These are phyloP conservation scores for Uloborus plumipes DNA, from an alignment of 2,888 invertebrate genomes.

Conservation along the genomic window DNA sequence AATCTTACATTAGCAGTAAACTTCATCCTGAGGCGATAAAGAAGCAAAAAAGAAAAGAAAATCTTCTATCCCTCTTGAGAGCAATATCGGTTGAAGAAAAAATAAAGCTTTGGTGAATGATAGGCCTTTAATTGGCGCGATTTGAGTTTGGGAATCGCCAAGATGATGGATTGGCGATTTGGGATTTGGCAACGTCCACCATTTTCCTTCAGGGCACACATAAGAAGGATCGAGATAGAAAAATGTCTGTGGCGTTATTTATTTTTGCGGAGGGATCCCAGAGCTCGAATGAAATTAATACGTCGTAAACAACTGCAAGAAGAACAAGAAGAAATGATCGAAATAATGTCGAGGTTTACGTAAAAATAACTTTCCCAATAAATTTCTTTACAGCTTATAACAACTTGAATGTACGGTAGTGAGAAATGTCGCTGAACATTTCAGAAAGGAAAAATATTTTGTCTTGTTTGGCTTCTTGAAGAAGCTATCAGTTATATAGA, in stretches of 20 bases:
- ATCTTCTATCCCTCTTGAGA: slow-evolving; percentile 25
- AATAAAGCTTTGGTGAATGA: slow-evolving; percentile 43
- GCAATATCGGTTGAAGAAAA: slow-evolving; percentile 33
- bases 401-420: too few species aligned
- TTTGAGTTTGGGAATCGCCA: slow-evolving; percentile 62
- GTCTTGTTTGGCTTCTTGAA: too few species aligned
- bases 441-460: too few species aligned
- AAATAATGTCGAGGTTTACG: slow-evolving; percentile 36
- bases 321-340: slow-evolving; percentile 24
- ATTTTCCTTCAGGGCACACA: slow-evolving; percentile 33
- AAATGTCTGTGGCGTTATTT: slow-evolving; percentile 41
- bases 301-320: slow-evolving; percentile 49
- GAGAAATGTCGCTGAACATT: too few species aligned
- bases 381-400: slow-evolving; percentile 8
- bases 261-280: slow-evolving; percentile 35
- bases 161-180: slow-evolving; percentile 56
- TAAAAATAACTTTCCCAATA: slow-evolving; percentile 28
- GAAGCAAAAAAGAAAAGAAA: slow-evolving; percentile 14
- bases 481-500: too few species aligned
- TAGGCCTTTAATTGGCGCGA: slow-evolving; percentile 62
- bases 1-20: slow-evolving; percentile 29
- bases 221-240: slow-evolving; percentile 11
- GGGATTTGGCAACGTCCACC: slow-evolving; percentile 32
- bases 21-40: slow-evolving; percentile 43
- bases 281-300: slow-evolving; percentile 53